Evolutionary conservation across 2,797 vertebrate species (phyloP), one percentile per base, ranked within the genome.

Genomic region (Silurus lanzhouensis): DNA sequence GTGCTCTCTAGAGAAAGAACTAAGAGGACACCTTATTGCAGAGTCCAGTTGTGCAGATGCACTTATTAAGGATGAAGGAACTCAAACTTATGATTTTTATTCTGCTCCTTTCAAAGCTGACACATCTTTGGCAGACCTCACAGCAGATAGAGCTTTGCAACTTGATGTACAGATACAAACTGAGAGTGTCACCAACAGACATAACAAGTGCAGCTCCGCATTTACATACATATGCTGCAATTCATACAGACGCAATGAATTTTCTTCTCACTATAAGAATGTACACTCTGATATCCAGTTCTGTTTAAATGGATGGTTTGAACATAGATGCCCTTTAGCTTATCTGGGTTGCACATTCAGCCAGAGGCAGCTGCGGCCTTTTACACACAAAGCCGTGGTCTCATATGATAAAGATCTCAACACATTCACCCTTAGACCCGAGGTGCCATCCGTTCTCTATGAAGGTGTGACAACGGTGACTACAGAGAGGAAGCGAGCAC

Each of bases 321-420:
- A 98, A 89, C 95, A 96, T 86, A 94, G 97, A 52, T 99, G 98
- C 86, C 98, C 98, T 0, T 93, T 99, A 0, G 94, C 97, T 9
- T 99, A 99, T 90, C 92, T 98, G 88, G 98, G 98, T 55, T 99
- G 98, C 91, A 96, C 97, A 63, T 99, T 96, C 91, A 94, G 94
- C 88, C 97, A 96, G 88, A 96, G 92, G 88, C 94, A 94, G 86
- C 97, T 98, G 91, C 93, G 94, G 46, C 97, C 98, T 0, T 94
- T 95, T 14, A 96, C 95, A 17, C 94, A 96, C 70, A 93, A 92
- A 85, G 96, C 97, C 79, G 95, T 91, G 0, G 91, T 98, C 78
- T 95, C 82, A 84, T 95, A 94, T 8, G 90, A 91, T 85, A 95
- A 95, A 85, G 92, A 96, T 84, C 93, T 95, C 75, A 92, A 93